Evolutionary conservation across 2,797 vertebrate species (phyloP).

Genomic region (Mus caroli): DNA sequence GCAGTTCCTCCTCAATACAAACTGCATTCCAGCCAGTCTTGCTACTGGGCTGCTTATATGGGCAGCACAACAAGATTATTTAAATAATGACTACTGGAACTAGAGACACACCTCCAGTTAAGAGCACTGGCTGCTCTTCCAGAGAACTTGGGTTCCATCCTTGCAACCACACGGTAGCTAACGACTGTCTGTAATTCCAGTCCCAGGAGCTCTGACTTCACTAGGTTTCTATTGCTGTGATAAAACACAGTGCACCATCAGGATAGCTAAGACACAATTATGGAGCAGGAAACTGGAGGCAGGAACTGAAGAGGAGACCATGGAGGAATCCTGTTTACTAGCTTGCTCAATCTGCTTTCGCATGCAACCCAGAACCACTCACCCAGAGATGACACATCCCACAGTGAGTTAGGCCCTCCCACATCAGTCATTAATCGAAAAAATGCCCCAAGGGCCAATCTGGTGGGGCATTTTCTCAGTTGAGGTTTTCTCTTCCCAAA

Average conservation of each 20-base stretch:
- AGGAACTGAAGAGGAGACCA: neutral
- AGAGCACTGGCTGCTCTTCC: neutral
- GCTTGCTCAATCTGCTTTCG: neutral
- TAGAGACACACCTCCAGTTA: neutral
- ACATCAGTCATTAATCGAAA: neutral
- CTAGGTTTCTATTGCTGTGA: neutral
- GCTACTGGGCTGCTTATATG: rapidly evolving
- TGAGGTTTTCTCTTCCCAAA: neutral
- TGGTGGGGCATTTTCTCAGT: neutral
- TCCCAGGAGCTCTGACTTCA: neutral
- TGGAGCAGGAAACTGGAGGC: neutral
- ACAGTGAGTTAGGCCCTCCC: too few relatives aligned
- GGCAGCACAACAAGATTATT: rapidly evolving
- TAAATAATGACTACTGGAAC: neutral
- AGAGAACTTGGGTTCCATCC: neutral
- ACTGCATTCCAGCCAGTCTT: too few relatives aligned
- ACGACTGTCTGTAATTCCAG: neutral
- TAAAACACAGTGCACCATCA: too few relatives aligned
- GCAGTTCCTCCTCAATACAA: neutral
- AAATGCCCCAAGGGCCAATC: neutral
- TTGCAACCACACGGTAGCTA: neutral
- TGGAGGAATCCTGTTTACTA: neutral
- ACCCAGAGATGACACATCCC: neutral
- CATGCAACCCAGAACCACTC: neutral
- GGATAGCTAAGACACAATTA: too few relatives aligned